Conservation (phyloP, 2,888 invertebrate genomes). For the Silvanus unidentatus region DNA sequence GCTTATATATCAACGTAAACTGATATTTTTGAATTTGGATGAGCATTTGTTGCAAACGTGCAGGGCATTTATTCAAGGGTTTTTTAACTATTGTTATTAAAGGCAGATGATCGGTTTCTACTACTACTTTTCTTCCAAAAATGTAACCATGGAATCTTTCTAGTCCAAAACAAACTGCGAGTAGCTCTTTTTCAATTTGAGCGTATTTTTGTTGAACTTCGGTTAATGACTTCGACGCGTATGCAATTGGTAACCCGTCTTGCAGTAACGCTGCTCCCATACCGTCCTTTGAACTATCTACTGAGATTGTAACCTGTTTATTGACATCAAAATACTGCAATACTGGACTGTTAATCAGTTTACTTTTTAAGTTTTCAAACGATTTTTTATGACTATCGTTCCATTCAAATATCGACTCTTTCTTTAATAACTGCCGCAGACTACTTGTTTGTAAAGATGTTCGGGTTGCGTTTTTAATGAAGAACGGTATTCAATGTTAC, state of each 20-base stretch:
- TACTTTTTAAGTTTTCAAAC: conserved; percentile 6
- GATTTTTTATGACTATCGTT: conserved; percentile 5
- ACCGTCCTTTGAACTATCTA: conserved; percentile 8
- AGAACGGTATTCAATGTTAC: no score
- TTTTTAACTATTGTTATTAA: conserved; percentile 9
- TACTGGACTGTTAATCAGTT: conserved; percentile 7
- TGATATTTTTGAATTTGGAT: conserved; percentile 13
- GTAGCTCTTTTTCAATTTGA: conserved; percentile 10
- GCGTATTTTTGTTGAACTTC: conserved; percentile 9
- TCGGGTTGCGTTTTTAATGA: no score
- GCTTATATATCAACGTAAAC: conserved; percentile 10
- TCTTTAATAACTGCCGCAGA: background rate
- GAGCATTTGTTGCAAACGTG: conserved; percentile 9
- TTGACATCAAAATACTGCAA: conserved; percentile 9
- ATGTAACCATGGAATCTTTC: conserved; percentile 9
- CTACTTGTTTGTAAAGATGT: no score
- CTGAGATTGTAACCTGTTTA: conserved; percentile 6
- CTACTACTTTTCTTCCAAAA: conserved; percentile 12
- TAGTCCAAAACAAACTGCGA: conserved; percentile 7
- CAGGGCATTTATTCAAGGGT: conserved; percentile 9
- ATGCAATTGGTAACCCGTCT: conserved; percentile 3
- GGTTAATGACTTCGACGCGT: conserved; percentile 10
- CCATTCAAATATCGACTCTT: conserved; percentile 5
- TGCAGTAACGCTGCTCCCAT: conserved; percentile 7
- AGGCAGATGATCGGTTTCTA: conserved; percentile 8